These are phyloP conservation scores for Drosophila parabipectinata DNA, from an alignment of 1,140 invertebrate species.

Conservation along the genomic window DNA sequence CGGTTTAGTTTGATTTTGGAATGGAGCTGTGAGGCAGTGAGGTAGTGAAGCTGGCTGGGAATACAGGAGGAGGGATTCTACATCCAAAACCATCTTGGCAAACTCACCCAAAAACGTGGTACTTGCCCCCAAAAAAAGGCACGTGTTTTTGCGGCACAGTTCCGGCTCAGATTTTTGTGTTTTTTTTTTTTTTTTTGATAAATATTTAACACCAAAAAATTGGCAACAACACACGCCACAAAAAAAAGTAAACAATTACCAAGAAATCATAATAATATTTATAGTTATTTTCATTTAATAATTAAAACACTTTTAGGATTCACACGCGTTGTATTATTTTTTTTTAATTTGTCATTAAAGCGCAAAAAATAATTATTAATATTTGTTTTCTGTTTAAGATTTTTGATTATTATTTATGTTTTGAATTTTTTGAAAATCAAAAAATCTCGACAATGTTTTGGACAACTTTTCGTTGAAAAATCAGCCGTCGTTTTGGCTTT, in stretches of 20 bases:
- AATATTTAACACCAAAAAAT: not conserved
- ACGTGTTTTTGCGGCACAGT: slow-evolving; percentile 25
- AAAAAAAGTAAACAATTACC: slow-evolving; percentile 26
- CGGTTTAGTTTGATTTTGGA: slow-evolving; percentile 1
- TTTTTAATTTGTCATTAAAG: not conserved
- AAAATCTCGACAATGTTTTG: slow-evolving; percentile 33
- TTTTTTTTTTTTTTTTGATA: not conserved
- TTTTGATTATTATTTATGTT: not conserved
- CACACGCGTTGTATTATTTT: not conserved
- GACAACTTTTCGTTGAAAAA: not conserved
- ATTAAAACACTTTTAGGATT: not conserved
- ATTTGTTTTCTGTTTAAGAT: not conserved
- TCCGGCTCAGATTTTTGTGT: not conserved
- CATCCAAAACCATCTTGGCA: slow-evolving; percentile 19
- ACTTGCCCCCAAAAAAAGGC: slow-evolving; percentile 8
- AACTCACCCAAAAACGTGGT: slow-evolving; percentile 32
- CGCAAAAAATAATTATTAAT: not conserved
- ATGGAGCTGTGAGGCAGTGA: no score
- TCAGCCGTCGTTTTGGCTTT: slow-evolving; percentile 25
- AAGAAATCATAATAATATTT: not conserved
- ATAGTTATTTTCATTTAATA: not conserved
- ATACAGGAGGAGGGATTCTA: not conserved
- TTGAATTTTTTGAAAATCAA: slow-evolving; percentile 1
- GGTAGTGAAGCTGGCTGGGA: not conserved
- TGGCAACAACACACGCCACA: slow-evolving; percentile 8